phyloP scores from a whole-genome alignment of 2,888 invertebrate genomes.

The Platycheirus rosarum region DNA sequence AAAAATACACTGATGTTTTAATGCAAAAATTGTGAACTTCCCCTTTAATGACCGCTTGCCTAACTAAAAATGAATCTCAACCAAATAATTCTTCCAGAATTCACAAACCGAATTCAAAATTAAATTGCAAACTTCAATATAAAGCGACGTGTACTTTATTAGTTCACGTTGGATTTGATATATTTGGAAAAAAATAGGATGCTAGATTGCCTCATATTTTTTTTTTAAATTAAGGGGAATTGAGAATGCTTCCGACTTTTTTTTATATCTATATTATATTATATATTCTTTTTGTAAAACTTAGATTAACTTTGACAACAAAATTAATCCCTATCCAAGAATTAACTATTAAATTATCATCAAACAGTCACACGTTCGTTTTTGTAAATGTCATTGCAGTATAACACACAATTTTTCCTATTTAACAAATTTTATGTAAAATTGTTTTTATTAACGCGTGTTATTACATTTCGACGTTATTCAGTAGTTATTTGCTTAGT shows the following conservation, averaged over 20 bases:
- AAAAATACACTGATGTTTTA: too few relatives aligned
- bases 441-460: background rate
- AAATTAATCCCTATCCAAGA: background rate
- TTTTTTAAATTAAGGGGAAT: too few relatives aligned
- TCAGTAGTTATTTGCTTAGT: background rate
- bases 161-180: too few relatives aligned
- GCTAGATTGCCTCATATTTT: too few relatives aligned
- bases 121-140: constrained; percentile 6
- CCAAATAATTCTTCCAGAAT: background rate
- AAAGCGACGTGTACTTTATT: too few relatives aligned
- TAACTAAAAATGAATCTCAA: constrained; percentile 7
- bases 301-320: background rate
- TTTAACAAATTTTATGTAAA: background rate
- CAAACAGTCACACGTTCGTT: background rate
- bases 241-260: too few relatives aligned
- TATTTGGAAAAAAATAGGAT: too few relatives aligned
- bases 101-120: constrained; percentile 38
- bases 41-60: constrained; percentile 40
- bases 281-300: too few relatives aligned
- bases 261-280: too few relatives aligned
- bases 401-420: too few relatives aligned
- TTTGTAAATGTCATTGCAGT: too few relatives aligned
- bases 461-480: background rate
- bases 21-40: constrained; percentile 6
- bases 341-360: background rate